Base-by-base conservation (phyloP, 2,797 vertebrate species). In the Oreonectes daqikongensis region DNA sequence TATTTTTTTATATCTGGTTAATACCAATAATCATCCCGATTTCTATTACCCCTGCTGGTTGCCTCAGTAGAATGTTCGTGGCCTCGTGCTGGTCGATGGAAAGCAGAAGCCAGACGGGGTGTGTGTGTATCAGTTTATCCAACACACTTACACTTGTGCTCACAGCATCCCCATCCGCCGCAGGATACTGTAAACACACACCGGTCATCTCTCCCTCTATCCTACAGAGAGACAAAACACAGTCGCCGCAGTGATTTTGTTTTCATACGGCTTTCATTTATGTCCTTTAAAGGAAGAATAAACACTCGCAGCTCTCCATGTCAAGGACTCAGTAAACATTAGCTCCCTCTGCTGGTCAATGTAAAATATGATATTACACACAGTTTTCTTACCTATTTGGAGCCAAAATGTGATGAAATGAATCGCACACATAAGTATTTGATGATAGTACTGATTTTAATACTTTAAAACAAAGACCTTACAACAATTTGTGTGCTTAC, bases 21-120 rank as follows among this genome's bases (percentile, higher is more conserved):
- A n/a, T n/a, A n/a, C n/a, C n/a, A n/a, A n/a, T n/a, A n/a, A n/a
- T n/a, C n/a, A n/a, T n/a, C n/a, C n/a, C n/a, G n/a, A n/a, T n/a
- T n/a, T n/a, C n/a, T n/a, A n/a, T n/a, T 90, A 99, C 97, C 94
- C 95, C 96, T 0, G 94, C 92, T 2, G 94, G 94, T 79, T 98
- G 96, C n/a, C 89, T 74, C 83, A 92, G 92, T 20, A 99, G 90
- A 52, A 97, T 89, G 66, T 83, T 84, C 0, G 79, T 15, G 0
- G 94, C 94, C 82, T 95, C 95, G 17, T 93, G 91, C 53, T 96
- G 94, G 5, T 85, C 93, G 82, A 98, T 84, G 1, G 89, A 83
- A 69, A 97, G 92, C 86, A 97, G 95, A 59, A 99, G 90, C 96
- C 96, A 99, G 67, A 95, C 90, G 0, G 93, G 90, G 82, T 99